phyloP scores from a whole-genome alignment of 1,140 invertebrate genomes.

The Drosophila sechellia region DNA sequence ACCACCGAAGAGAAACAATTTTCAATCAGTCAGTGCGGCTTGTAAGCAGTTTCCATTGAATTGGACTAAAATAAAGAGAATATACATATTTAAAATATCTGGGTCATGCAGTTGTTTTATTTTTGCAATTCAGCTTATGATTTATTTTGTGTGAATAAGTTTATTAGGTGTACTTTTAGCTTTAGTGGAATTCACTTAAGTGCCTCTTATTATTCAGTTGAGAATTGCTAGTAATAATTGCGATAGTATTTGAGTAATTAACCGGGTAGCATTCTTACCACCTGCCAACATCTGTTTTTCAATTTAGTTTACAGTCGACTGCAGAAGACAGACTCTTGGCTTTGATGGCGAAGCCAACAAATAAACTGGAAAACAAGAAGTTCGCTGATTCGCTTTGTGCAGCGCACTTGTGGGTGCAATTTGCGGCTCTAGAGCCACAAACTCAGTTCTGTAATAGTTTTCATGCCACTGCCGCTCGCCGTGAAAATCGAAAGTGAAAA shows the following conservation, averaged over 20 bases:
- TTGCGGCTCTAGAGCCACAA: constrained; percentile 10
- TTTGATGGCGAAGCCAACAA: constrained; percentile 4
- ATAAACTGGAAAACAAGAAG: constrained; percentile 19
- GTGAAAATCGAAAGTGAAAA: constrained; percentile 76
- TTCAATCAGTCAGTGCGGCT: constrained; percentile 16
- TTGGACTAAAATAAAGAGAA: background rate
- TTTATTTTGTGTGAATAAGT: too few species aligned
- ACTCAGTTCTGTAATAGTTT: constrained; percentile 55
- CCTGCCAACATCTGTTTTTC: constrained; percentile 21
- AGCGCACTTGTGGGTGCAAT: constrained; percentile 22
- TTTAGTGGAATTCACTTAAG: too few species aligned
- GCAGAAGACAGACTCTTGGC: constrained; percentile 3
- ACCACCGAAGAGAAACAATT: background rate
- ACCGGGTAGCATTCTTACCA: constrained; percentile 14
- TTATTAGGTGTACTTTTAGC: too few species aligned
- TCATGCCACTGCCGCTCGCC: constrained; percentile 11
- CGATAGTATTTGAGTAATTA: constrained; percentile 12
- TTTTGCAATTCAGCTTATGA: background rate
- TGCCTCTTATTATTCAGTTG: too few species aligned
- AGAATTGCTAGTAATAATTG: background rate
- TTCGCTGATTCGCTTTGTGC: constrained; percentile 9
- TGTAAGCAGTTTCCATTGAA: background rate
- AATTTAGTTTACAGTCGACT: constrained; percentile 26
- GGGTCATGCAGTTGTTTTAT: background rate
- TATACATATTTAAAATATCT: background rate